Percentiles rank a stretch among this genome's conserved stretches.
phyloP scores from a whole-genome alignment of 2,888 invertebrate genomes.

The Microchrysa polita region DNA sequence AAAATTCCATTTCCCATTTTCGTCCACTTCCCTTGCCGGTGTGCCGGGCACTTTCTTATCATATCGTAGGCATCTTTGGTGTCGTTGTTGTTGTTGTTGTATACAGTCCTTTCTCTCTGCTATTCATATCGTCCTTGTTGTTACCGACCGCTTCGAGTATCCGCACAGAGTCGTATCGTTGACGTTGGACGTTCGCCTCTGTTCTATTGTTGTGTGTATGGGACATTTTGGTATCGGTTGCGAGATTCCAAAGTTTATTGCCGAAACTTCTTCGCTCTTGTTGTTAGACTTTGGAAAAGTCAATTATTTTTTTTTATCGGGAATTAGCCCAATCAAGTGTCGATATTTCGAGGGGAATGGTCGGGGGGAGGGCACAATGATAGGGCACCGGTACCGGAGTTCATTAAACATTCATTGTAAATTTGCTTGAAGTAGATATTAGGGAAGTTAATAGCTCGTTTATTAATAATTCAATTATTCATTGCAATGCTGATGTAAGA shows the following conservation, averaged over 20 bases:
- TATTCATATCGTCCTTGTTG: constrained; percentile 2
- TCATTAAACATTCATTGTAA: constrained; percentile 42
- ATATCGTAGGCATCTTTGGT: constrained; percentile 2
- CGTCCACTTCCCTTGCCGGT: too few species aligned
- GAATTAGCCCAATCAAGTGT: constrained; percentile 38
- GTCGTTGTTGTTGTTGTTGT: background rate
- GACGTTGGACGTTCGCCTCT: too few species aligned
- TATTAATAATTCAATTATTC: constrained; percentile 38
- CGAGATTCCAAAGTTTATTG: constrained; percentile 38
- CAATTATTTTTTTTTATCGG: constrained; percentile 30
- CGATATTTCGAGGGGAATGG: constrained; percentile 24
- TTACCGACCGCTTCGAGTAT: too few species aligned
- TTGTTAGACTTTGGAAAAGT: constrained; percentile 33
- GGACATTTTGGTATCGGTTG: constrained; percentile 19
- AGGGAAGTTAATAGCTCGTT: constrained; percentile 37
- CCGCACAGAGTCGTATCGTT: too few species aligned
- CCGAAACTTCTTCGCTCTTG: constrained; percentile 27
- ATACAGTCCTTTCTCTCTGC: too few species aligned
- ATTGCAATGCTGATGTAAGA: background rate
- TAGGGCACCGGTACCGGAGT: background rate
- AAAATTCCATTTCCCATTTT: constrained; percentile 38
- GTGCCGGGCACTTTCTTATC: constrained; percentile 6
- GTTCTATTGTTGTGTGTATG: background rate
- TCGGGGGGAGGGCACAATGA: background rate
- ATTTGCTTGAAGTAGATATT: constrained; percentile 26